phyloP scores from a whole-genome alignment of 2,113 vertebrate genomes.

The Parus major region DNA sequence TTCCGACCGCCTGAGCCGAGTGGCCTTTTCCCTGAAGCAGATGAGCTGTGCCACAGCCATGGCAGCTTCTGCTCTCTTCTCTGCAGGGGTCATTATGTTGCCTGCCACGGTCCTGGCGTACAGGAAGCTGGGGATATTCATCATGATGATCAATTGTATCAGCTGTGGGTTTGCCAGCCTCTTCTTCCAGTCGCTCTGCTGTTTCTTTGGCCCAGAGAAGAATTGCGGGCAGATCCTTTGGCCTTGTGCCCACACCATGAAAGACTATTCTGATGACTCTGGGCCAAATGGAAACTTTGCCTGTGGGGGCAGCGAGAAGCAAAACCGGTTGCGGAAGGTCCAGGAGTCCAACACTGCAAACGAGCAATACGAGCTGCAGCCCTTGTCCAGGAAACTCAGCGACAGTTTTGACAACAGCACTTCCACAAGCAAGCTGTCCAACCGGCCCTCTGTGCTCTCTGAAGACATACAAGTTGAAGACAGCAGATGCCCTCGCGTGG shows the following conservation, averaged over 20 bases:
- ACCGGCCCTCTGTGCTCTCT: conserved; percentile 91
- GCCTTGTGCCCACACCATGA: conserved; percentile 81
- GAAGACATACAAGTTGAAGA: conserved; percentile 90
- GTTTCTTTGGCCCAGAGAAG: conserved; percentile 93
- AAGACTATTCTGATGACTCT: conserved; percentile 64
- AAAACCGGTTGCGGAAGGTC: conserved; percentile 76
- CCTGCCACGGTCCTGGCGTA: conserved; percentile 89
- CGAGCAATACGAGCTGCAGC: conserved; percentile 94
- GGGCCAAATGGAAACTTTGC: conserved; percentile 81
- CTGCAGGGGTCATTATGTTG: conserved; percentile 90
- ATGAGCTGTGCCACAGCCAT: conserved; percentile 93
- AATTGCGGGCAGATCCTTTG: conserved; percentile 89
- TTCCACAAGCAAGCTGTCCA: conserved; percentile 95
- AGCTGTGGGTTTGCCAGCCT: conserved; percentile 96
- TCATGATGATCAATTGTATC: conserved; percentile 96
- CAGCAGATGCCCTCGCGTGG: conserved; percentile 70
- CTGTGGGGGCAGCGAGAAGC: conserved; percentile 71
- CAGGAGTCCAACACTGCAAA: conserved; percentile 76
- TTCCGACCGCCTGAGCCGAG: conserved; percentile 89
- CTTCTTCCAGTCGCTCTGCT: conserved; percentile 97
- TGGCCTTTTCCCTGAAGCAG: conserved; percentile 91
- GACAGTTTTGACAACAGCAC: conserved; percentile 99
- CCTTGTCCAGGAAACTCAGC: conserved; percentile 88
- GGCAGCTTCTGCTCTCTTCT: conserved; percentile 89
- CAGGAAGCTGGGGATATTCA: conserved; percentile 91